These are phyloP conservation scores for Anthoscopus minutus DNA, from an alignment of 2,113 vertebrate genomes.

Conservation along the genomic window DNA sequence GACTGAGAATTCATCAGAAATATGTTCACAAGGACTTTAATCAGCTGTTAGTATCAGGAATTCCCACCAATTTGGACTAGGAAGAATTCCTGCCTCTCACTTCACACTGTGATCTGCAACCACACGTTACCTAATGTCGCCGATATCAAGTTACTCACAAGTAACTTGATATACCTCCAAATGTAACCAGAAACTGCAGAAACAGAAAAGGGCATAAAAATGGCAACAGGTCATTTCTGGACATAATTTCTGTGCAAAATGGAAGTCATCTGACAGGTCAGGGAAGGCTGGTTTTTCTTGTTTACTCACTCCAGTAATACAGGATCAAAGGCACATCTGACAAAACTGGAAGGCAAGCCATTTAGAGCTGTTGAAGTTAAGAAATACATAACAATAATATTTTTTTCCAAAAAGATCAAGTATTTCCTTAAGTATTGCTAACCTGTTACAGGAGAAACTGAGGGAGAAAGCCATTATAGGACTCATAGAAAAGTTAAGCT, in stretches of 20 bases:
- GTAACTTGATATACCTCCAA: background rate
- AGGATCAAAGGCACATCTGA: background rate
- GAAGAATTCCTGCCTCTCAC: background rate
- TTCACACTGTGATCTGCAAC: background rate
- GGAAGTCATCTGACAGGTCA: background rate
- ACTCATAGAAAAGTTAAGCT: background rate
- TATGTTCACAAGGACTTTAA: background rate
- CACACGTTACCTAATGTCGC: background rate
- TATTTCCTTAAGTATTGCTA: background rate
- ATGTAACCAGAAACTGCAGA: background rate
- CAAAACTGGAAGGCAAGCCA: background rate
- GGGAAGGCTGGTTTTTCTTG: background rate
- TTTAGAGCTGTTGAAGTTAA: background rate
- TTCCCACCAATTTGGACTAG: background rate
- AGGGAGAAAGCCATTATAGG: background rate
- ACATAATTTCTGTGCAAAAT: background rate
- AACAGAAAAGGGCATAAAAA: background rate
- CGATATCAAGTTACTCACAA: background rate
- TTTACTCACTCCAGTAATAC: background rate
- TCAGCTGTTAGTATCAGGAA: background rate
- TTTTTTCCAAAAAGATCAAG: background rate
- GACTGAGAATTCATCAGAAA: background rate
- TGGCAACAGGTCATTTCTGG: background rate
- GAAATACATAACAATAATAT: background rate
- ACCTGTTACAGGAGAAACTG: background rate